A percentile compares a stretch with the other conserved stretches of the same genome.
These are phyloP conservation scores for Odontothrips loti DNA, from an alignment of 2,888 invertebrate genomes.

Conservation along the genomic window DNA sequence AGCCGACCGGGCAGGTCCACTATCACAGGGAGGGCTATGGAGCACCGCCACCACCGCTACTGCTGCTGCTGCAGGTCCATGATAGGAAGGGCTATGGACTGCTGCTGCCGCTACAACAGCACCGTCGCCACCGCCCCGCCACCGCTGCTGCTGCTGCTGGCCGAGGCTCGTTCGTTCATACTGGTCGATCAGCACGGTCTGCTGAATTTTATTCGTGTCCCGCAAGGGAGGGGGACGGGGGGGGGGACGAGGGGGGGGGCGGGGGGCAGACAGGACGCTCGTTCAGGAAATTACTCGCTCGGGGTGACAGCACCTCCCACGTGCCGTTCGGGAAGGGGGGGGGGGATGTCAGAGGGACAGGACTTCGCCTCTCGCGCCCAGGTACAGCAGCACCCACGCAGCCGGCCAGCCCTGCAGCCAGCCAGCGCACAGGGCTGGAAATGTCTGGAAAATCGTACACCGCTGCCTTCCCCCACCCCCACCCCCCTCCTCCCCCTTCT, in stretches of 20 bases:
- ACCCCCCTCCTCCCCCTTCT: neutral
- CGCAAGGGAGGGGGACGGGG: neutral
- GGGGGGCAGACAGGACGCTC: neutral
- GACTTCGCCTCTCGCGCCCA: neutral
- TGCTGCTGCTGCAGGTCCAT: too few species aligned
- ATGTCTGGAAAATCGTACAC: neutral
- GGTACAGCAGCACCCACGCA: neutral
- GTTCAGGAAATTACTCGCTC: slow-evolving; percentile 12
- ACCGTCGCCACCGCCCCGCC: too few species aligned
- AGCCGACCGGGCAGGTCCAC: too few species aligned
- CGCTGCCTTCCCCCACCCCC: neutral
- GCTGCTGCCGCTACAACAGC: too few species aligned
- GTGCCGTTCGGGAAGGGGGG: neutral
- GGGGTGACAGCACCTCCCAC: neutral
- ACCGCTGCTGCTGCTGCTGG: neutral
- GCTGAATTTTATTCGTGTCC: slow-evolving; percentile 12
- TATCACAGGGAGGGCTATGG: too few species aligned
- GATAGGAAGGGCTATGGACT: too few species aligned
- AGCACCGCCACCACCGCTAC: too few species aligned
- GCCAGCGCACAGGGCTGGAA: neutral
- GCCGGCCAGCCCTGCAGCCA: neutral
- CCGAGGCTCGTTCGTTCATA: neutral
- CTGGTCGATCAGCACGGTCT: slow-evolving; percentile 12
- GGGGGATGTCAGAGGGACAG: too few species aligned
- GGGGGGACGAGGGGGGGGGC: neutral